Evolutionary conservation across 2,113 vertebrate genomes (phyloP).

Genomic region (Brachypteracias leptosomus): DNA sequence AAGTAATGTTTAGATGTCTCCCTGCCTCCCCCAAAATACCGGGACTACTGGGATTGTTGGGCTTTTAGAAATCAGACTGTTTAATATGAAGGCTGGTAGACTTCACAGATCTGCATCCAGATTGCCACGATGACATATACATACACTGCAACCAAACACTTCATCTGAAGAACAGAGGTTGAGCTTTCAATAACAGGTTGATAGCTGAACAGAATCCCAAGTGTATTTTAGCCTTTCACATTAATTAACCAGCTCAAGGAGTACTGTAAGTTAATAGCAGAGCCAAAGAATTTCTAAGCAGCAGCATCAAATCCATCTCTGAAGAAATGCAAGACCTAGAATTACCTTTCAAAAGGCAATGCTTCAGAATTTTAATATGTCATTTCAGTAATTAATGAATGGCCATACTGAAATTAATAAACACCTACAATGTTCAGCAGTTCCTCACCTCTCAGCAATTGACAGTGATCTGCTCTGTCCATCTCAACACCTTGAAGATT

Average conservation of each 20-base stretch:
- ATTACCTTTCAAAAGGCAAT: not conserved
- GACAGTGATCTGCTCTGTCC: not conserved
- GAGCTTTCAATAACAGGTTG: not conserved
- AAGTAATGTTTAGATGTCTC: not conserved
- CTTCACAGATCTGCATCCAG: not conserved
- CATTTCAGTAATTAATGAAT: not conserved
- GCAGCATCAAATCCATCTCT: not conserved
- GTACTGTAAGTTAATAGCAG: not conserved
- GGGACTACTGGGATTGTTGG: not conserved
- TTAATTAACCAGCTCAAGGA: not conserved
- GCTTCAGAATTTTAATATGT: not conserved
- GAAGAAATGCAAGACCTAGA: not conserved
- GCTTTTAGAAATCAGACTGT: not conserved
- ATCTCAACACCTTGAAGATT: not conserved
- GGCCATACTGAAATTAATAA: not conserved
- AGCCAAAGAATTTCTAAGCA: not conserved
- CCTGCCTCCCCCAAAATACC: not conserved
- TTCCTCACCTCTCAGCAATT: not conserved
- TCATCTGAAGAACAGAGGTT: accelerated
- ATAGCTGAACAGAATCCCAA: not conserved
- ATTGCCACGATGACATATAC: not conserved
- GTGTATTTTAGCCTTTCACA: not conserved
- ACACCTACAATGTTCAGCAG: not conserved
- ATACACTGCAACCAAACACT: not conserved
- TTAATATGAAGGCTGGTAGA: not conserved